Evolutionary conservation across 1,140 invertebrate species (phyloP), one percentile per base, ranked within the genome.

Genomic region (Atta texana): DNA sequence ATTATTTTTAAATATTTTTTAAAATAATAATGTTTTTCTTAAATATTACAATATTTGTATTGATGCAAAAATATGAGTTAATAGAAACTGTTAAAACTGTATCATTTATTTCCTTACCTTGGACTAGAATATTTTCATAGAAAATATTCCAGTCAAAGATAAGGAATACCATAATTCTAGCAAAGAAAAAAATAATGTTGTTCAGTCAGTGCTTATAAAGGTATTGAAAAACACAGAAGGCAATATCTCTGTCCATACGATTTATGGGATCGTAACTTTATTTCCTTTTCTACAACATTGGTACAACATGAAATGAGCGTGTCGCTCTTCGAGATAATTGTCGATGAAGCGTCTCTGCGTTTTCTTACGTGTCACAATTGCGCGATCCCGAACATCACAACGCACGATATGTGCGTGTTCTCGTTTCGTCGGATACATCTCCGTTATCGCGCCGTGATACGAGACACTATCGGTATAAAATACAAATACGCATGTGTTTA

Each of bases 401-500:
- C 63, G 39, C 75, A 87, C 66, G 55, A 8, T 68, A 57, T 49
- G 31, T 59, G 49, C 21, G 55, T 66, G 75, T 82, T 88, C 51
- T 77, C 53, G 80, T 82, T 31, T 44, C 75, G 69, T 53, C 72
- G 34, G 86, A 59, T 80, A 72, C 69, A 53, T 12, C 34, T 71
- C 7, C 8, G 18, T 55, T 6, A 18, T 68, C 21, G 53, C n/a
- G 34, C 64, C 28, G 63, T 21, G 12, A 69, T 1, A 16, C n/a
- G 55, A 72, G 14, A 31, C 53, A 76, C 66, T n/a, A 64, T 31
- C 81, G 71, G 89, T 90, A 90, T 59, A 90, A 91, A 91, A 91
- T 91, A 85, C 87, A 91, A 91, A 89, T 91, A 91, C 87, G 61
- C 87, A 53, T 59, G 75, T 92, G 87, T 92, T 89, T 93, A 92